Conservation (phyloP, 1,140 invertebrate genomes). For the Eriocheir sinensis region DNA sequence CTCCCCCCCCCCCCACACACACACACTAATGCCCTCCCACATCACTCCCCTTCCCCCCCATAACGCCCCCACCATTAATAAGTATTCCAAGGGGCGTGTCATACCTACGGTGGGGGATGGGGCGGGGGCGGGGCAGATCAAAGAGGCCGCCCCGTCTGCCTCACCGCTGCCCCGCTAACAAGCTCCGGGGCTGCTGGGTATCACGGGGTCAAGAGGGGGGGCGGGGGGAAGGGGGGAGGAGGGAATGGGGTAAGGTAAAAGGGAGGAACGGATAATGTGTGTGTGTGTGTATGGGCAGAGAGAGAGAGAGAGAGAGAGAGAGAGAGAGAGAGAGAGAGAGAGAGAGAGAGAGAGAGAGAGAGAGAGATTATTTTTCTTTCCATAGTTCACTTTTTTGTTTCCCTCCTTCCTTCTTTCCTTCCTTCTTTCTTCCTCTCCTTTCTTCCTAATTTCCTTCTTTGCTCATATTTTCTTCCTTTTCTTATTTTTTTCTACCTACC, state of each 20-base stretch:
- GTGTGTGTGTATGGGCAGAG: not conserved
- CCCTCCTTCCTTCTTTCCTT: too few relatives aligned
- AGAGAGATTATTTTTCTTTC: not conserved
- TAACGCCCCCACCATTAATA: too few relatives aligned
- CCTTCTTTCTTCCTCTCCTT: too few relatives aligned
- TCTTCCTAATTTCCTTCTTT: too few relatives aligned
- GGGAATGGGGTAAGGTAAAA: not conserved
- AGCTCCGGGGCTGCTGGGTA: not conserved
- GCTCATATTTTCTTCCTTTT: too few relatives aligned
- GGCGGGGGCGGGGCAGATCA: not conserved
- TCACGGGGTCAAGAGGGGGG: too few relatives aligned
- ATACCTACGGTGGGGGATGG: not conserved
- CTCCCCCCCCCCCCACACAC: too few relatives aligned
- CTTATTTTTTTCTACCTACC: too few relatives aligned
- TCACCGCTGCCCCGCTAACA: not conserved
- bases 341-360: constrained; percentile 22
- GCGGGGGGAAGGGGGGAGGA: not conserved
- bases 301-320: not conserved
- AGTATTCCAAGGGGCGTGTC: not conserved
- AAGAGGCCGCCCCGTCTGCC: not conserved
- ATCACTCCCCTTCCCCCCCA: too few relatives aligned
- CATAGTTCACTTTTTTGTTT: too few relatives aligned
- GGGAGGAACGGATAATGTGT: not conserved
- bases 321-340: not conserved
- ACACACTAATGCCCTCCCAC: too few relatives aligned